Evolutionary conservation across 1,140 invertebrate genomes (phyloP).

Genomic region (Apis cerana): DNA sequence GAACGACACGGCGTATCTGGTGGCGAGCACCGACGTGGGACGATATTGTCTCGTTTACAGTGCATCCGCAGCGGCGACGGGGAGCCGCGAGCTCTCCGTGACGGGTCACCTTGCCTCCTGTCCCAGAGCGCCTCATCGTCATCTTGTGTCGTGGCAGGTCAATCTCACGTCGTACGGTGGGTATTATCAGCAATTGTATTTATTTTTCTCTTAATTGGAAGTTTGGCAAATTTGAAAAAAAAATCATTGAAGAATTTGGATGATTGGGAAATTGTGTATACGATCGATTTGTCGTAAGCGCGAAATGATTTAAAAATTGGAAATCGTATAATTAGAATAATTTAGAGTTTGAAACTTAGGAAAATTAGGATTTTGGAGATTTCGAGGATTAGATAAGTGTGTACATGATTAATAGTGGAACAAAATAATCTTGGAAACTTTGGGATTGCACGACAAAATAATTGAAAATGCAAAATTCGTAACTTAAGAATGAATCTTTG

Average conservation of each 20-base stretch:
- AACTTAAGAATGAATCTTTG: not conserved
- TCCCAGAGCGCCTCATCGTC: slow-evolving; percentile 74
- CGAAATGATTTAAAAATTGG: not conserved
- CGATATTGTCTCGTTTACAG: slow-evolving; percentile 79
- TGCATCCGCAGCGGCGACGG: slow-evolving; percentile 70
- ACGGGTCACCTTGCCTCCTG: slow-evolving; percentile 78
- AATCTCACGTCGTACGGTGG: slow-evolving; percentile 78
- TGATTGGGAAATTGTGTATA: no score
- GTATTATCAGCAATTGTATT: slow-evolving; percentile 8
- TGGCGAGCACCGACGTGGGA: slow-evolving; percentile 81
- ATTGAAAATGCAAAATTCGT: not conserved
- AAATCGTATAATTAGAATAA: no score
- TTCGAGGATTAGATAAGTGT: not conserved
- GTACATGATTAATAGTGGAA: no score
- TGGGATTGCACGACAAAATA: no score
- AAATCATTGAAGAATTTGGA: no score
- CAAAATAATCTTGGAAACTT: no score
- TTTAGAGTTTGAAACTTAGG: no score
- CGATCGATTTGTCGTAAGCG: not conserved
- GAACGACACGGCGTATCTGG: slow-evolving; percentile 85
- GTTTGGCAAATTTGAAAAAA: no score
- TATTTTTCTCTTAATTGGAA: no score
- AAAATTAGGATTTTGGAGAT: no score
- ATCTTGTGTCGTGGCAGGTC: slow-evolving; percentile 76
- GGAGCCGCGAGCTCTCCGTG: slow-evolving; percentile 72